These are phyloP conservation scores for Epirrhoe alternata DNA, from an alignment of 2,888 invertebrate species.

Conservation along the genomic window DNA sequence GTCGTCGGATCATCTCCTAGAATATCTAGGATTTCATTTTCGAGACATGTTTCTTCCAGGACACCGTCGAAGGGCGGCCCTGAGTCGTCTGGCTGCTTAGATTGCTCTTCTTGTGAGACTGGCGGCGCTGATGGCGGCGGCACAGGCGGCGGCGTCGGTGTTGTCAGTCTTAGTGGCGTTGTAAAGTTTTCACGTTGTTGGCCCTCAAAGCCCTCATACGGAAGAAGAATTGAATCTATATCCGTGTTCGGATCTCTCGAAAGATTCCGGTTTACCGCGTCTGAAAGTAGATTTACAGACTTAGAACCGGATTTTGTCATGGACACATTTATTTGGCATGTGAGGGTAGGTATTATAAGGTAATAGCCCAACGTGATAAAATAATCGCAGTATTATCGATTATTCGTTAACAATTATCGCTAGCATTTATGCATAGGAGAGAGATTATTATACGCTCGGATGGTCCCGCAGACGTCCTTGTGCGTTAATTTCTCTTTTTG, in stretches of 20 bases:
- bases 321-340: neutral
- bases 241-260: neutral
- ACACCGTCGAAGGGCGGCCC: neutral
- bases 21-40: neutral
- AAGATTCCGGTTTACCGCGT: neutral
- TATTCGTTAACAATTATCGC: neutral
- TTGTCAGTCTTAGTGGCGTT: neutral
- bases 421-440: neutral
- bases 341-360: neutral
- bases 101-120: neutral
- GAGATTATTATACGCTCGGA: neutral
- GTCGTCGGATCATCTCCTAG: slow-evolving; percentile 6
- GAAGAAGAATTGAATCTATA: neutral
- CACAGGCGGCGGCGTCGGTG: neutral
- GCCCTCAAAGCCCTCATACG: neutral
- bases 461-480: slow-evolving; percentile 6
- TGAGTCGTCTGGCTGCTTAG: neutral
- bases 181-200: neutral
- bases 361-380: neutral
- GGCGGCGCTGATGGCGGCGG: neutral
- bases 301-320: neutral
- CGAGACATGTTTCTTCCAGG: neutral
- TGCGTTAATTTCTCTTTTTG: slow-evolving; percentile 2
- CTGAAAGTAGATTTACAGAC: neutral
- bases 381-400: neutral